phyloP scores from a whole-genome alignment of 2,113 vertebrate genomes.

The Saccopteryx bilineata region DNA sequence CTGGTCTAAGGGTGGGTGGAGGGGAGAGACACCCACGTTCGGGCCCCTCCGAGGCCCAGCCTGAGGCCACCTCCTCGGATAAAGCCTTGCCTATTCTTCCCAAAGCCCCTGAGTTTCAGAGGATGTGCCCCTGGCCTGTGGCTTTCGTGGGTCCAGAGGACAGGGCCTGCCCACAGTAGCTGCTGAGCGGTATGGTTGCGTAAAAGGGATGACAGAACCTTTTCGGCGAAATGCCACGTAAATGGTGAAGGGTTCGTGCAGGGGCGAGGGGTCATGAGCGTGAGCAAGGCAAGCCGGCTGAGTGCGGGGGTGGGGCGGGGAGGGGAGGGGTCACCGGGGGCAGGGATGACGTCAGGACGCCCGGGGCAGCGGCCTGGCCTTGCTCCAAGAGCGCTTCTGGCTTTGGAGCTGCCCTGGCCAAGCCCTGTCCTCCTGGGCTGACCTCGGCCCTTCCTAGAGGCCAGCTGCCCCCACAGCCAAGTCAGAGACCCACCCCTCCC shows the following conservation, averaged over 20 bases:
- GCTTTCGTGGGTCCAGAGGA: neutral
- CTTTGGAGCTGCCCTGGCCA: neutral
- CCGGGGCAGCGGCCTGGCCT: neutral
- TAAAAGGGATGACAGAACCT: neutral
- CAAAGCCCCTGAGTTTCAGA: neutral
- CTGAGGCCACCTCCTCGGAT: fast-evolving
- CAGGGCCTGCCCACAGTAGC: neutral
- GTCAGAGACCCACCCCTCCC: too few species aligned
- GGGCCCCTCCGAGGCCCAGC: neutral
- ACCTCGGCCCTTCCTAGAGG: neutral
- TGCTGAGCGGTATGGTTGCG: neutral
- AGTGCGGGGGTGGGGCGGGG: fast-evolving
- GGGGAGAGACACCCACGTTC: fast-evolving
- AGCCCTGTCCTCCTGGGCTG: neutral
- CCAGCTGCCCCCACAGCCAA: fast-evolving
- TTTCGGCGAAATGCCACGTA: neutral
- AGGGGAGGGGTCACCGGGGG: neutral
- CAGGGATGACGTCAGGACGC: neutral
- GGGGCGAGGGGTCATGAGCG: fast-evolving
- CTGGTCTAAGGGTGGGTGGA: neutral
- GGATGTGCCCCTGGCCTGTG: fast-evolving
- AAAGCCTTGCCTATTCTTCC: neutral
- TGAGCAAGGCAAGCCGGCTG: fast-evolving
- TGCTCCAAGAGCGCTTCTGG: neutral
- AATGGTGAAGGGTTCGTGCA: fast-evolving